phyloP scores from a whole-genome alignment of 2,113 vertebrate species.

The Cercopithecus mona region DNA sequence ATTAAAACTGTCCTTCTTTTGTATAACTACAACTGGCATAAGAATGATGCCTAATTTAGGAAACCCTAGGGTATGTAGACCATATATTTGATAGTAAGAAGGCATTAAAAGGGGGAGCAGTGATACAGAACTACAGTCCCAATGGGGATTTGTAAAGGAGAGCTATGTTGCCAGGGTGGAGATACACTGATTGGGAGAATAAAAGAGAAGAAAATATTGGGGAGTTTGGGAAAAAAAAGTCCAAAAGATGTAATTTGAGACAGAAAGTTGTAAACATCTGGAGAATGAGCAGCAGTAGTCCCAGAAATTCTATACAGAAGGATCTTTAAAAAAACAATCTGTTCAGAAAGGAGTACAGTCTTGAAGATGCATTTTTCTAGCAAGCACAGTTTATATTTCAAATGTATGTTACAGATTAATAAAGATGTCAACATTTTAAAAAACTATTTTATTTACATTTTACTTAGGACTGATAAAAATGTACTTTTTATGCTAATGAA shows the following conservation, averaged over 20 bases:
- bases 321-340: neutral
- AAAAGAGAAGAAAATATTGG: neutral
- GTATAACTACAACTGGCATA: neutral
- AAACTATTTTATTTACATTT: neutral
- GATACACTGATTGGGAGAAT: neutral
- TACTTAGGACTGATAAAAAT: neutral
- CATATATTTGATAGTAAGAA: neutral
- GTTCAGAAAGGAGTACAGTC: neutral
- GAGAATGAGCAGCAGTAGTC: neutral
- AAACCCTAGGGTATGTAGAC: neutral
- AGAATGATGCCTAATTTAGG: neutral
- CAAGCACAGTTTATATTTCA: neutral
- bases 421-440: neutral
- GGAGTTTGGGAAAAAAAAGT: neutral
- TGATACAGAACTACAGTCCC: rapidly evolving
- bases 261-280: neutral
- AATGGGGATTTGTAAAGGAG: neutral
- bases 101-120: neutral
- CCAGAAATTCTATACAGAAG: neutral
- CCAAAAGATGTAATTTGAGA: neutral
- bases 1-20: neutral
- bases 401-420: neutral
- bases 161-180: neutral
- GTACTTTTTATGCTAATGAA: neutral
- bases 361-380: neutral